Evolutionary conservation across 2,888 invertebrate genomes (phyloP).

Genomic region (Choristoneura rosaceana): DNA sequence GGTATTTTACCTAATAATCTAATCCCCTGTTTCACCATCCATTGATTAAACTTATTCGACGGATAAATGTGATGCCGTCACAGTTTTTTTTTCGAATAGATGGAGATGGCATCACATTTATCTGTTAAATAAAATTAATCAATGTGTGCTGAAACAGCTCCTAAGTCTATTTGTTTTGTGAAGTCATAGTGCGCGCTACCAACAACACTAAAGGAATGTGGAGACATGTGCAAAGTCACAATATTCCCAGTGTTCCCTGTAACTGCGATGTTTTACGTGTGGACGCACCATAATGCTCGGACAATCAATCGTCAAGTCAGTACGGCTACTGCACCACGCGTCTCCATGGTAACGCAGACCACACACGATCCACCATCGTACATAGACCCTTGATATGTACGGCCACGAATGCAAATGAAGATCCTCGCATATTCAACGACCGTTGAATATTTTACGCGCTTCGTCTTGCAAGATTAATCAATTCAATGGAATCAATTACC

Average conservation of each 20-base stretch:
- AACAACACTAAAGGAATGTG: not conserved
- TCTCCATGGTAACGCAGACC: conserved; percentile 78
- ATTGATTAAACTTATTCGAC: too few species aligned
- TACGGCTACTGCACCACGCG: conserved; percentile 55
- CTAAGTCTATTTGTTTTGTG: not conserved
- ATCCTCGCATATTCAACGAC: conserved; percentile 61
- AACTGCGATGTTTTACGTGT: not conserved
- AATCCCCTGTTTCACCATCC: too few species aligned
- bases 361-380: conserved; percentile 73
- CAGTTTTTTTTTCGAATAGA: too few species aligned
- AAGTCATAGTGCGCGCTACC: not conserved
- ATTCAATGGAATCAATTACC: conserved; percentile 51
- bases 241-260: not conserved
- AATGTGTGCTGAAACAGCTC: too few species aligned
- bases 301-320: conserved; percentile 40
- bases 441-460: conserved; percentile 67
- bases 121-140: too few species aligned
- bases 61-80: too few species aligned
- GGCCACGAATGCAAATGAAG: conserved; percentile 68
- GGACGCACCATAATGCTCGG: conserved; percentile 7
- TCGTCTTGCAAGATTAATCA: conserved; percentile 67
- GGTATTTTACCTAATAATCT: too few species aligned
- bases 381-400: conserved; percentile 52
- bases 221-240: not conserved
- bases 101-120: too few species aligned